Evolutionary conservation across 1,140 invertebrate genomes (phyloP).

Genomic region (Anoplolepis gracilipes): DNA sequence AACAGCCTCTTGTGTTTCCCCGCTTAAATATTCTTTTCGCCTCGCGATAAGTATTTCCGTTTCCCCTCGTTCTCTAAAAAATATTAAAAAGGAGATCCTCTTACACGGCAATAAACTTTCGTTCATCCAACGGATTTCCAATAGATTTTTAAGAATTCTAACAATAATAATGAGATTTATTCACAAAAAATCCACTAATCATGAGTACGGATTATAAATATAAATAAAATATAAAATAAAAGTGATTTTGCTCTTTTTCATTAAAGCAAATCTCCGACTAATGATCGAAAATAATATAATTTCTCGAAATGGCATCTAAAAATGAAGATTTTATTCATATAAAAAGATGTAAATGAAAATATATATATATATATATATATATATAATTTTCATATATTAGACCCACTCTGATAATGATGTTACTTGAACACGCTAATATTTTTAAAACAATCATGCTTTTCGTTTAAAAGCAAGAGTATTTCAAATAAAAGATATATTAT

Average conservation of each 20-base stretch:
- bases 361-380: neutral
- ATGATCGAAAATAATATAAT: neutral
- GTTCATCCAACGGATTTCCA: neutral
- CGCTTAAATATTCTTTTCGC: slow-evolving; percentile 61
- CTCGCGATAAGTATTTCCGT: slow-evolving; percentile 45
- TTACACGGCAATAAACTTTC: neutral
- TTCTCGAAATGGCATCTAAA: neutral
- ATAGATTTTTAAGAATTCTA: neutral
- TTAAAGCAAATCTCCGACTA: neutral
- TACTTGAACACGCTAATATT: neutral
- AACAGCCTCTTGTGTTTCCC: slow-evolving; percentile 76
- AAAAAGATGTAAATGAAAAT: neutral
- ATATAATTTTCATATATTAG: neutral
- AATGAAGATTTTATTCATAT: neutral
- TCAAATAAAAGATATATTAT: neutral
- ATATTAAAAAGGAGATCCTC: neutral
- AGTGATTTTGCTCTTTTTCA: neutral
- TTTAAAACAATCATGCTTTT: neutral
- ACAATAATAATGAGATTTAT: neutral
- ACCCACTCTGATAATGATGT: neutral
- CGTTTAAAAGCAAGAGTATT: neutral
- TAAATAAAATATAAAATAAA: slow-evolving; percentile 12
- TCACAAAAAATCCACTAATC: neutral
- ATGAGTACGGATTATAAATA: neutral
- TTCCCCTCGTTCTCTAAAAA: neutral